Base-by-base conservation (phyloP, 2,888 invertebrate genomes). In the Siphlonurus alternatus region DNA sequence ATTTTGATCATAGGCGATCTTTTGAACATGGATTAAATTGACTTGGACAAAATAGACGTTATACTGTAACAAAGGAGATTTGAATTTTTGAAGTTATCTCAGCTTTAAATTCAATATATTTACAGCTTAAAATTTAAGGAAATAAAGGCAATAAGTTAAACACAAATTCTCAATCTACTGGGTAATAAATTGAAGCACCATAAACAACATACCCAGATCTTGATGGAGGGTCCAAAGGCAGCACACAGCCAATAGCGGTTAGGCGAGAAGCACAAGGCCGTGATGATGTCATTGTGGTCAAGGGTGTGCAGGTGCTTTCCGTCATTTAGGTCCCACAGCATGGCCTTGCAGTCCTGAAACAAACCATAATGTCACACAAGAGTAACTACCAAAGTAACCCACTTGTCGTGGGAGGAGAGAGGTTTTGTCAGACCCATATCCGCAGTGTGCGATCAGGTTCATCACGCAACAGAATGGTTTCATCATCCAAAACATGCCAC, bases 221-320 rank as follows among this genome's bases (percentile, higher is more conserved):
- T 97, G 76, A 99, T 97, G 71, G 90, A 89, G 68, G 96, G 93
- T 71, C 98, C 98, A 73, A 93, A 97, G 23, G 99, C 99, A 74
- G 97, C 99, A 77, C 99, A 99, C 69, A 99, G 84, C 99, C 99
- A 99, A 75, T 99, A 99, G 66, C 97, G 87, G 81, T 99, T 99
- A 68, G 99, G 99, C 68, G 96, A 96, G 88, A 99, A 99, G 85
- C 95, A 94, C 72, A 99, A 81, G 2, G 98, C 92, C 72, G 96
- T 97, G 79, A 99, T 98, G 76, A 93, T 92, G 75, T 97, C 97
- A 78, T 95, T 96, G 78, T 98, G 98, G 75, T 97, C 96, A 73
- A 99, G 80, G 18, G 98, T 98, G 82, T 99, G 98, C 74, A 99
- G 82, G 78, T 98, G 97, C 79, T 99, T 98, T 80, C 96, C 97